Conservation (phyloP, 2,113 vertebrate species). For the Polypterus bichir region DNA sequence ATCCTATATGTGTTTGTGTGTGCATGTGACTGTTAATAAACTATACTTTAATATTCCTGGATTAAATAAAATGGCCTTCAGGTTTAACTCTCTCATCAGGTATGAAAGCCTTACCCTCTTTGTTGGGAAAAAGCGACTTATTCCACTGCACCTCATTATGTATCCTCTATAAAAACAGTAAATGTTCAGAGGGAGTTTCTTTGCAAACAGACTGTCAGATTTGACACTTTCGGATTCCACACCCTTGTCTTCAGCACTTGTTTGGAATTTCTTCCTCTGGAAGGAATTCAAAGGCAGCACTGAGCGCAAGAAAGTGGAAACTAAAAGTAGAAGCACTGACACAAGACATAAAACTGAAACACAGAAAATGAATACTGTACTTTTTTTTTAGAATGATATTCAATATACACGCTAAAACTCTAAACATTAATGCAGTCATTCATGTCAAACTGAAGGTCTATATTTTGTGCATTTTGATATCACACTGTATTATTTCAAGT, state of each 20-base stretch:
- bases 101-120: conserved; percentile 56
- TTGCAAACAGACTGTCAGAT: conserved; percentile 38
- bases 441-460: too few species aligned
- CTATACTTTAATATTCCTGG: too few species aligned
- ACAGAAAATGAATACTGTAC: too few species aligned
- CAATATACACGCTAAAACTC: too few species aligned
- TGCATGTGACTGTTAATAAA: too few species aligned
- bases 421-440: too few species aligned
- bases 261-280: conserved; percentile 56
- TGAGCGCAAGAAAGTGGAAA: conserved; percentile 23
- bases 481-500: too few species aligned
- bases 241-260: conserved; percentile 50
- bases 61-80: too few species aligned
- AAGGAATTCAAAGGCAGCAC: conserved; percentile 34
- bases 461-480: too few species aligned
- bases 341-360: neutral
- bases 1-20: too few species aligned
- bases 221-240: conserved; percentile 39
- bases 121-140: conserved; percentile 54
- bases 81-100: too few species aligned
- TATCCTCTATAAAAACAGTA: conserved; percentile 62
- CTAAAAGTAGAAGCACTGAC: conserved; percentile 9
- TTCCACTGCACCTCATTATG: conserved; percentile 55
- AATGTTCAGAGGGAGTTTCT: conserved; percentile 52
- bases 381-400: too few species aligned